These are phyloP conservation scores for Leiothrix lutea DNA, from an alignment of 2,113 vertebrate genomes.

Conservation along the genomic window DNA sequence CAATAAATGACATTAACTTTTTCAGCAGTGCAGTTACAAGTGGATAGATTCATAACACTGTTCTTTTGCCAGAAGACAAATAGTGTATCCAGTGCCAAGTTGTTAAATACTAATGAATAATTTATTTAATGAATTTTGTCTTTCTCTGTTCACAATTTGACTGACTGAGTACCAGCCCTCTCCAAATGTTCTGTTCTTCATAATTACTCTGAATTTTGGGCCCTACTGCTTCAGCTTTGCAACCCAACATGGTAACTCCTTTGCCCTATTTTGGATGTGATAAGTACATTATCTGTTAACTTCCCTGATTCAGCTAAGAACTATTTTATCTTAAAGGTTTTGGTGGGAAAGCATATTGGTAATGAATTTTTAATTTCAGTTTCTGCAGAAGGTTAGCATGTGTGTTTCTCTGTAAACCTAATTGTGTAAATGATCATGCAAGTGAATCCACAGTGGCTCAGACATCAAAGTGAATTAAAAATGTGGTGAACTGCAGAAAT, in stretches of 20 bases:
- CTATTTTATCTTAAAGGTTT: neutral
- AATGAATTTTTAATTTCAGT: neutral
- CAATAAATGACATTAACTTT: slow-evolving; percentile 27
- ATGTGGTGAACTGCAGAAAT: neutral
- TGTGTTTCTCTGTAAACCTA: neutral
- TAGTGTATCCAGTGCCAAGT: neutral
- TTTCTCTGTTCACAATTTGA: neutral
- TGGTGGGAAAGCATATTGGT: neutral
- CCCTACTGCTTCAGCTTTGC: neutral
- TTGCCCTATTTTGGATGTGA: neutral
- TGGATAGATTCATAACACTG: neutral
- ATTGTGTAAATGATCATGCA: neutral
- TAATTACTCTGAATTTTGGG: neutral
- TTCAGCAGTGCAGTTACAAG: neutral
- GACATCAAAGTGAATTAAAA: neutral
- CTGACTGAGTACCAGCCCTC: neutral
- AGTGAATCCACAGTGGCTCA: neutral
- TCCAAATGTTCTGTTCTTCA: neutral
- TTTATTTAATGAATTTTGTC: slow-evolving; percentile 34
- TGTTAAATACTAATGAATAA: slow-evolving; percentile 40
- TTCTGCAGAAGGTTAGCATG: neutral
- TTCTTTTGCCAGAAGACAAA: slow-evolving; percentile 16
- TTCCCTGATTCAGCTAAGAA: neutral
- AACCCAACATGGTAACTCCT: neutral
- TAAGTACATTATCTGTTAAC: neutral